Evolutionary conservation across 2,888 invertebrate species (phyloP).

Genomic region (Sinelater perroti): DNA sequence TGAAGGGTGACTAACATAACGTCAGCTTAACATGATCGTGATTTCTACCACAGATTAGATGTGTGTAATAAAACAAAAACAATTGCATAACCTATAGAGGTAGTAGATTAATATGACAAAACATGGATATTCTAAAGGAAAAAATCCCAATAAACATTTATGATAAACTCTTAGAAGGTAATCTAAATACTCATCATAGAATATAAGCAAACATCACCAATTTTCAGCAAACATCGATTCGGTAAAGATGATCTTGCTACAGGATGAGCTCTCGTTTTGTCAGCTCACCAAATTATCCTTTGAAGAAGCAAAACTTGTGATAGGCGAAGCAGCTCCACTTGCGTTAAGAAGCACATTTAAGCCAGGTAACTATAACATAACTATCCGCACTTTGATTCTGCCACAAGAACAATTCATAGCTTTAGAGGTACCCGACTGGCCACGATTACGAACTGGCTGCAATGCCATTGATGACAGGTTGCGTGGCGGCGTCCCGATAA

Average conservation of each 20-base stretch:
- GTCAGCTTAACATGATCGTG: too few relatives aligned
- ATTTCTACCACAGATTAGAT: too few relatives aligned
- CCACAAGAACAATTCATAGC: too few relatives aligned
- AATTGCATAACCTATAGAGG: too few relatives aligned
- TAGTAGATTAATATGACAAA: too few relatives aligned
- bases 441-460: conserved; percentile 66
- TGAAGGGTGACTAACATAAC: too few relatives aligned
- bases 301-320: conserved; percentile 57
- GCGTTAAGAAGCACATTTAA: conserved; percentile 40
- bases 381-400: not conserved
- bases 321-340: conserved; percentile 55
- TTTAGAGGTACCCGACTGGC: conserved; percentile 43
- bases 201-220: not conserved
- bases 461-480: conserved; percentile 66
- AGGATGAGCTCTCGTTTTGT: conserved; percentile 60
- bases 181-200: not conserved
- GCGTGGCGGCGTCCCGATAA: conserved; percentile 73
- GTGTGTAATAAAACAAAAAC: too few relatives aligned
- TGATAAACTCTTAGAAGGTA: conserved; percentile 21
- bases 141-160: not conserved
- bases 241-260: conserved; percentile 55
- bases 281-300: conserved; percentile 57
- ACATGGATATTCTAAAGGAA: conserved; percentile 23
- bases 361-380: conserved; percentile 25
- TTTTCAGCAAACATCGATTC: conserved; percentile 56